Evolutionary conservation across 2,797 vertebrate species (phyloP).

Genomic region (Oryzias dopingdopingensis): DNA sequence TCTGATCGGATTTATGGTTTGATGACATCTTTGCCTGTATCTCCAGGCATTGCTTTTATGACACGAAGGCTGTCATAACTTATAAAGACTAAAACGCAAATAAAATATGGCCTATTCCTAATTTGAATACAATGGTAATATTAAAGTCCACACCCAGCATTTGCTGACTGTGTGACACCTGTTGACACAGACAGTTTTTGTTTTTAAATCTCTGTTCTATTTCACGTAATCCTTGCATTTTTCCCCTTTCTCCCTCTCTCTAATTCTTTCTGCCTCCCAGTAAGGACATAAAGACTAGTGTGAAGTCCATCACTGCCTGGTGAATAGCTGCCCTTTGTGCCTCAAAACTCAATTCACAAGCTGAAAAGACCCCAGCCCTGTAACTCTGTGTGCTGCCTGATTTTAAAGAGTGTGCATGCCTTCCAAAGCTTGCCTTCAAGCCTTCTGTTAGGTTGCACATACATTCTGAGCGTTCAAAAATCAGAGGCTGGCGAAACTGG

Average conservation of each 20-base stretch:
- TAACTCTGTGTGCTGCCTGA: slow-evolving; percentile 66
- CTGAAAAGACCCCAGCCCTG: slow-evolving; percentile 67
- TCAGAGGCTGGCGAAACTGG: not conserved
- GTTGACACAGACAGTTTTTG: slow-evolving; percentile 1
- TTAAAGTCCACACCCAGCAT: not conserved
- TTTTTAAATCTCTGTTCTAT: slow-evolving; percentile 31
- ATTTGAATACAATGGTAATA: not conserved
- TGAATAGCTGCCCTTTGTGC: slow-evolving; percentile 75
- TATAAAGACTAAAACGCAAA: not conserved
- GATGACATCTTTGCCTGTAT: slow-evolving; percentile 18
- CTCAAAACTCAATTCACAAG: slow-evolving; percentile 74
- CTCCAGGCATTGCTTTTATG: slow-evolving; percentile 1
- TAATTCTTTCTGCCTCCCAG: slow-evolving; percentile 47
- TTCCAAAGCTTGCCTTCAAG: slow-evolving; percentile 42
- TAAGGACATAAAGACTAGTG: slow-evolving; percentile 69
- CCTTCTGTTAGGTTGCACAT: slow-evolving; percentile 28
- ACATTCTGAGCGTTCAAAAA: slow-evolving; percentile 23
- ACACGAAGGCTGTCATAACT: slow-evolving; percentile 1
- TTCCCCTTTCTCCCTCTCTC: slow-evolving; percentile 17
- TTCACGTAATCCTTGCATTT: slow-evolving; percentile 36
- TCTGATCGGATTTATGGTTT: slow-evolving; percentile 8
- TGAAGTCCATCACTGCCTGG: slow-evolving; percentile 73
- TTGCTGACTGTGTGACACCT: slow-evolving; percentile 4
- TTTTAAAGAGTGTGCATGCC: slow-evolving; percentile 58
- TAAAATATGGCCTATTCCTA: slow-evolving; percentile 2